These are phyloP conservation scores for Gymnorhina tibicen DNA, from an alignment of 2,113 vertebrate genomes.

Conservation along the genomic window DNA sequence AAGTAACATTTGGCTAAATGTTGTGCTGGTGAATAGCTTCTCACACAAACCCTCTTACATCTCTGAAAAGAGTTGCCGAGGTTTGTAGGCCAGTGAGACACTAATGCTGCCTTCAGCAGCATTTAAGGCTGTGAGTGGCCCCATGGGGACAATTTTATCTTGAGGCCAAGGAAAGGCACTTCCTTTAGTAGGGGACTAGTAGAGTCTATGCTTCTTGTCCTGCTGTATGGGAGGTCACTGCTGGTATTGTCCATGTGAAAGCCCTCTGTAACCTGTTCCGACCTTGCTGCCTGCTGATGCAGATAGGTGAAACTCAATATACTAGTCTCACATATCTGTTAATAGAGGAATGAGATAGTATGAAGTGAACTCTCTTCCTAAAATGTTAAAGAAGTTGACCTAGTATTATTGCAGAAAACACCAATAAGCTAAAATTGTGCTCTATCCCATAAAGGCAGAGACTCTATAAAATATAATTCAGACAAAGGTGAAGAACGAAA, in stretches of 20 bases:
- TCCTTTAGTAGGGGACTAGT: rapidly evolving
- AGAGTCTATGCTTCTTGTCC: background rate
- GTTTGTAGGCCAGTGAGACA: background rate
- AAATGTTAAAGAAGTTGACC: background rate
- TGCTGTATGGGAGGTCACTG: background rate
- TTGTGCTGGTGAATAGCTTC: background rate
- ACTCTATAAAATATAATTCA: background rate
- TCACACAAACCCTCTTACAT: background rate
- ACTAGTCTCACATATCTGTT: background rate
- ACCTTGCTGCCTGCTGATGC: background rate
- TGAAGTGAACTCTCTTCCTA: background rate
- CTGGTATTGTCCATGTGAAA: background rate
- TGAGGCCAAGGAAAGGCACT: background rate
- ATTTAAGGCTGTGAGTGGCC: background rate
- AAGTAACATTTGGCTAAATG: background rate
- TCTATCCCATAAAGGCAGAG: background rate
- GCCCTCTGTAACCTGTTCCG: background rate
- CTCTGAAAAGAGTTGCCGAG: background rate
- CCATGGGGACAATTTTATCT: background rate
- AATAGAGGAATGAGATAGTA: background rate
- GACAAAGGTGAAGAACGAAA: background rate
- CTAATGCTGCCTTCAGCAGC: background rate
- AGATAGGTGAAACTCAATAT: background rate
- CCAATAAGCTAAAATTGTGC: background rate
- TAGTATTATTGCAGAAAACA: background rate